Base-by-base conservation (phyloP, 2,888 invertebrate genomes). In the Agonopterix subpropinquella region DNA sequence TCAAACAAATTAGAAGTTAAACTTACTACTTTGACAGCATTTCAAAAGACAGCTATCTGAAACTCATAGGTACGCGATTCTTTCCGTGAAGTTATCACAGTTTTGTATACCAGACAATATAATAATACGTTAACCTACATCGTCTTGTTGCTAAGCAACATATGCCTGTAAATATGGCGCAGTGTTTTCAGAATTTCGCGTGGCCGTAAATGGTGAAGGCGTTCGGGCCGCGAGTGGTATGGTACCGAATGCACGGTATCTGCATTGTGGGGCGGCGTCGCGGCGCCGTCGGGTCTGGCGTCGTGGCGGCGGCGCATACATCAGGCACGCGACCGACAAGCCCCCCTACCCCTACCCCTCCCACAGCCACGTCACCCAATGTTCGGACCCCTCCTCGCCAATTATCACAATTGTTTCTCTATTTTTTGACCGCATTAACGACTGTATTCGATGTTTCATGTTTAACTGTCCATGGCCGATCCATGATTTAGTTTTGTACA, bases 281-380 rank as follows among this genome's bases (percentile, higher is more conserved):
- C 65, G 85, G 84, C 85, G 86, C 83, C 86, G 86, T 67, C 85
- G 80, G 78, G 86, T 82, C 85, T 83, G 82, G 76, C 79, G 81
- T 69, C 82, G 78, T 73, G 81, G 78, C 79, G 81, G 84, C 84
- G 86, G 81, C 84, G 80, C 85, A 85, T 84, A 86, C 73, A 72
- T 86, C 86, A 83, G 87, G 87, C 76, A 86, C 73, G 42, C 42
- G 13, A 42, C 42, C 42, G 69, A 62, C 55, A 65, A 59, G 65
- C 60, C 59, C 58, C 53, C 56, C 56, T 53, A 53, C 54, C 53
- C 49, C 47, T 45, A 53, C 54, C 53, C 49, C 47, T 45, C 43
- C 28, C 52, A 13, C 13, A 9, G 49, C 50, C 44, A 37, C 45
- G 47, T 50, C 49, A 36, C 47, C 47, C 59, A 60, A 57, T 28